phyloP scores from a whole-genome alignment of 2,113 vertebrate species.

The Spilogale gracilis region DNA sequence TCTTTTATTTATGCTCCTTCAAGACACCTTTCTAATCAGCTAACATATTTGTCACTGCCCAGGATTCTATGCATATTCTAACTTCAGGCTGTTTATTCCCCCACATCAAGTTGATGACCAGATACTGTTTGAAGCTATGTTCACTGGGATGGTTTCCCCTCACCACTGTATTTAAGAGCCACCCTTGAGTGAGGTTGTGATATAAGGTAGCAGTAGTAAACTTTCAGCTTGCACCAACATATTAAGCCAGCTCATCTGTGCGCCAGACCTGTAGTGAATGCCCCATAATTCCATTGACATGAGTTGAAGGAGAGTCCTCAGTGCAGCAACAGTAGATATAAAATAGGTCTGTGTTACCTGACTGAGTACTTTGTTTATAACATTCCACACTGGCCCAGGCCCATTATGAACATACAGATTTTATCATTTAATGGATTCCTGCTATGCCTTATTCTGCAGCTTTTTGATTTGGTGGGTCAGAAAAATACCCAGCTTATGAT shows the following conservation, averaged over 20 bases:
- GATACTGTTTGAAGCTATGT: background rate
- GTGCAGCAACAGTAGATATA: background rate
- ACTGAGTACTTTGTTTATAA: background rate
- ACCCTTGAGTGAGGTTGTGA: background rate
- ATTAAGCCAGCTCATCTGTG: background rate
- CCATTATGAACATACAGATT: background rate
- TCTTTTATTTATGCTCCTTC: background rate
- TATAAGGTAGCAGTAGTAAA: background rate
- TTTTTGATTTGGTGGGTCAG: background rate
- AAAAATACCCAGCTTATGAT: background rate
- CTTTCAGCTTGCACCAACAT: background rate
- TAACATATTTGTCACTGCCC: background rate
- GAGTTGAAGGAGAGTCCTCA: background rate
- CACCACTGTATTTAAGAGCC: background rate
- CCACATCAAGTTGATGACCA: background rate
- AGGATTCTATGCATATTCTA: background rate
- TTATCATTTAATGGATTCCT: background rate
- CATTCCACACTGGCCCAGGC: background rate
- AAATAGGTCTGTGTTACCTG: background rate
- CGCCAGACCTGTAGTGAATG: background rate
- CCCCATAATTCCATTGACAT: background rate
- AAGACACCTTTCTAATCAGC: background rate
- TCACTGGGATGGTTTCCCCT: background rate
- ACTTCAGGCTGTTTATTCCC: background rate
- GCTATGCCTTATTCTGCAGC: background rate